phyloP scores from a whole-genome alignment of 2,797 vertebrate species.

The Allobates femoralis region DNA sequence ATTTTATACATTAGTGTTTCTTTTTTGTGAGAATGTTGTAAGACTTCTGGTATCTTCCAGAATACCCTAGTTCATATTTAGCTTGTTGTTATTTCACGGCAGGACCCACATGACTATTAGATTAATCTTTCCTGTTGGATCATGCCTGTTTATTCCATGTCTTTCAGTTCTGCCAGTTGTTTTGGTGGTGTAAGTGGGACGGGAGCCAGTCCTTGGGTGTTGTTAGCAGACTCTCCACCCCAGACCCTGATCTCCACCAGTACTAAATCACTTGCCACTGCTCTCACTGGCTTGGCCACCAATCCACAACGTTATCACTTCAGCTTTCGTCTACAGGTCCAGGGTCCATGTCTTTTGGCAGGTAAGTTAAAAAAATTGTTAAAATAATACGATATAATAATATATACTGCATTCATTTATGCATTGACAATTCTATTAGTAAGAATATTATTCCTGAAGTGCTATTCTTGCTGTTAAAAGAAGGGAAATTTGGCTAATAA shows the following conservation, averaged over 20 bases:
- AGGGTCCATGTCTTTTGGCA: conserved; percentile 93
- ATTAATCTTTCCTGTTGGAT: not conserved
- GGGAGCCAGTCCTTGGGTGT: conserved; percentile 66
- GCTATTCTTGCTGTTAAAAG: not conserved
- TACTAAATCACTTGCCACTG: conserved; percentile 67
- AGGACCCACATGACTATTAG: not conserved
- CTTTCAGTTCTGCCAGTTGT: conserved; percentile 83
- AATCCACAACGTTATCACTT: conserved; percentile 91
- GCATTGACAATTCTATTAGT: not conserved
- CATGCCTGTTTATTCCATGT: conserved; percentile 15
- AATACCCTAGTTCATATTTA: not conserved
- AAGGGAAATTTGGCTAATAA: not conserved
- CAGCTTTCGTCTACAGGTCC: conserved; percentile 92
- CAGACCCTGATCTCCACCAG: conserved; percentile 68
- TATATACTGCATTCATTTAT: not conserved
- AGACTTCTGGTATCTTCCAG: too few species aligned
- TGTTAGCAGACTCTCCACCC: conserved; percentile 69
- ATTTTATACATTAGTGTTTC: not conserved
- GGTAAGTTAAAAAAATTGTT: conserved; percentile 77
- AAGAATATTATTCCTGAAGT: not conserved
- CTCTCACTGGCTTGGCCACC: conserved; percentile 84
- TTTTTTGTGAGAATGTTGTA: not conserved
- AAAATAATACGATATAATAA: too few species aligned
- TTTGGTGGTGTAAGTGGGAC: conserved; percentile 66
- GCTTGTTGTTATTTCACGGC: not conserved